These are phyloP conservation scores for Drosophila monieri DNA, from an alignment of 2,888 invertebrate species.

Conservation along the genomic window DNA sequence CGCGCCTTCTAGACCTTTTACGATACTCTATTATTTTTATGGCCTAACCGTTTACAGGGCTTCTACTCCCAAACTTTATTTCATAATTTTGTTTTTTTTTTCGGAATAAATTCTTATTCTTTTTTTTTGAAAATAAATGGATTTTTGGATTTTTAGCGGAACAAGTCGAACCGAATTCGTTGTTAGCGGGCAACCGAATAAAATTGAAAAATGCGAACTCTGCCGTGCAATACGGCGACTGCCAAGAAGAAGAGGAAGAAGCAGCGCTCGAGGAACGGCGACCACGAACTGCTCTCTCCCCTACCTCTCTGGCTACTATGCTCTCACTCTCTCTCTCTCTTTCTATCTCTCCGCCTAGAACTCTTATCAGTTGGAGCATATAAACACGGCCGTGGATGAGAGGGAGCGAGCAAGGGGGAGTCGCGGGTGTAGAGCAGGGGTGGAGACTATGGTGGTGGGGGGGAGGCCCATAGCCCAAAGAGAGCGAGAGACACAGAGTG, in stretches of 20 bases:
- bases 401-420: slow-evolving; percentile 3
- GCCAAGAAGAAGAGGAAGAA: slow-evolving; percentile 26
- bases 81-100: background rate
- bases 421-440: no score
- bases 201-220: slow-evolving; percentile 37
- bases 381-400: background rate
- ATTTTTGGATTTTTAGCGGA: background rate
- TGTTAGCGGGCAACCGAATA: slow-evolving; percentile 58
- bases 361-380: slow-evolving; percentile 54
- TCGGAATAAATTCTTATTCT: background rate
- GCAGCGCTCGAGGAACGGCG: slow-evolving; percentile 10
- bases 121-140: background rate
- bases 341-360: background rate
- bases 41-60: background rate
- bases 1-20: background rate
- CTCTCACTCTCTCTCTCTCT: background rate
- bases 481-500: no score
- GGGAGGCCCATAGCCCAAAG: no score
- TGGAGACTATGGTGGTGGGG: no score
- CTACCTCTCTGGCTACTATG: slow-evolving; percentile 4
- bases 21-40: background rate
- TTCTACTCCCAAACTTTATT: background rate
- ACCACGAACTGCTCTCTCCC: slow-evolving; percentile 12
- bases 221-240: slow-evolving; percentile 32
- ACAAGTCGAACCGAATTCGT: slow-evolving; percentile 32